These are phyloP conservation scores for Oryctolagus cuniculus DNA, from an alignment of 2,113 vertebrate species.

Conservation along the genomic window mOryCun1.1 NC_091432.1:14049001-14049500, in stretches of 20 bases:
- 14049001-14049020: background rate
- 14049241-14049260: background rate
- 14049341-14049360: background rate
- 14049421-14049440: constrained; percentile 31
- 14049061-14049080: background rate
- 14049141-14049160: background rate
- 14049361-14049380: background rate
- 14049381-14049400: background rate
- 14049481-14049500: constrained; percentile 21
- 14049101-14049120: background rate
- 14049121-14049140: background rate
- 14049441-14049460: background rate
- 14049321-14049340: background rate
- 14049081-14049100: background rate
- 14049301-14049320: background rate
- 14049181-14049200: background rate
- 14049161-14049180: background rate
- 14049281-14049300: constrained; percentile 50
- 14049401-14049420: background rate
- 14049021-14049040: background rate
- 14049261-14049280: constrained; percentile 42
- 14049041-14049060: background rate
- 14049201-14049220: background rate
- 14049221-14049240: background rate
- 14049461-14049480: background rate